phyloP scores from a whole-genome alignment of 2,888 invertebrate species.

The Tetrapedia diversipes region DNA sequence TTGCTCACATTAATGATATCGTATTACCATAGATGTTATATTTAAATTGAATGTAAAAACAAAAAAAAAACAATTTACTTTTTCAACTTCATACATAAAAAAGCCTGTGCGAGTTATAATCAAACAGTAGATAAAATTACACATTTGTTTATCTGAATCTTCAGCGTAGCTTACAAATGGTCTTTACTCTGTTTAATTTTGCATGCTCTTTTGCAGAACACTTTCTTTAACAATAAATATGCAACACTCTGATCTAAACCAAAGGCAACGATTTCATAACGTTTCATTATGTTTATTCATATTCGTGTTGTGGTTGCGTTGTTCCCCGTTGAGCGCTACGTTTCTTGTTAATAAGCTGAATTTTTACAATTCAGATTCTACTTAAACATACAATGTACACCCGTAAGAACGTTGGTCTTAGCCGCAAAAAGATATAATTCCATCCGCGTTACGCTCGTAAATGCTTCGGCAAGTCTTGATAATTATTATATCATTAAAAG shows the following conservation, averaged over 20 bases:
- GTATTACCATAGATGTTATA: not conserved
- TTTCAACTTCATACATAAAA: too few relatives aligned
- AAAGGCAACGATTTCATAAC: constrained; percentile 32
- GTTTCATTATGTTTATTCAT: constrained; percentile 40
- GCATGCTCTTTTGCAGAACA: constrained; percentile 1
- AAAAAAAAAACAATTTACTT: too few relatives aligned
- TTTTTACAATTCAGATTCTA: constrained; percentile 25
- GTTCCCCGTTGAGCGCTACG: constrained; percentile 16
- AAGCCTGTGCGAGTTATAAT: not conserved
- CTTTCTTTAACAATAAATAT: constrained; percentile 19
- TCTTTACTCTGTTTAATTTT: not conserved
- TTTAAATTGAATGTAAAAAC: not conserved
- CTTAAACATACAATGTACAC: constrained; percentile 6
- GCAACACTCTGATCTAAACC: constrained; percentile 12
- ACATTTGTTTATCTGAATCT: not conserved
- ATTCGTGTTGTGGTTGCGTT: constrained; percentile 17
- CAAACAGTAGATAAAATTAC: not conserved
- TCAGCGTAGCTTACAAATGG: not conserved
- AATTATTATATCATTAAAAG: constrained; percentile 37
- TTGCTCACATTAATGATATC: too few relatives aligned
- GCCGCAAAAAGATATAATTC: constrained; percentile 23
- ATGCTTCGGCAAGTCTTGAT: constrained; percentile 23
- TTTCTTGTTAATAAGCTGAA: constrained; percentile 25
- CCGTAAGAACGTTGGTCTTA: constrained; percentile 6
- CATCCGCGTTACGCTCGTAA: constrained; percentile 4